A percentile compares a stretch with the other conserved stretches of the same genome.
phyloP scores from a whole-genome alignment of 2,888 invertebrate species.

The Diaperis boleti region DNA sequence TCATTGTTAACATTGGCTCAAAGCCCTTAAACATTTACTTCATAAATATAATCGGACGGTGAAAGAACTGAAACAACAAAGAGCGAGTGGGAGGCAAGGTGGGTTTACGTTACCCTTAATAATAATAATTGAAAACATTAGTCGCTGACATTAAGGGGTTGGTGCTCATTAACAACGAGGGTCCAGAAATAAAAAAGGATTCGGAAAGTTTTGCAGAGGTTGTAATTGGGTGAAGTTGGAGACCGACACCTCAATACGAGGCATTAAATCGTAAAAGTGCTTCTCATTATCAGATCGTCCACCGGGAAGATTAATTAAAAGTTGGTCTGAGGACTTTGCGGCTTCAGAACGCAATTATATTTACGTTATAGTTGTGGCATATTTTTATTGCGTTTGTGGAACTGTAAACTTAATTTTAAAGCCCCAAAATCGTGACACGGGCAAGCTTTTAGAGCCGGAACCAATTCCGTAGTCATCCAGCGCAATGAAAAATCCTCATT shows the following conservation, averaged over 20 bases:
- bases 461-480: no score
- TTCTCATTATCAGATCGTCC: constrained; percentile 9
- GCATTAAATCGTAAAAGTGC: constrained; percentile 16
- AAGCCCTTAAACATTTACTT: background rate
- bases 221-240: constrained; percentile 27
- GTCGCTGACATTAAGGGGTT: constrained; percentile 11
- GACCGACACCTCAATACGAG: constrained; percentile 21
- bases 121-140: constrained; percentile 27
- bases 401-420: no score
- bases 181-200: background rate
- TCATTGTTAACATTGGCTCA: constrained; percentile 4
- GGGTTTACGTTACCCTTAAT: constrained; percentile 7
- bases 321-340: no score
- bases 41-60: constrained; percentile 1
- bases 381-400: no score
- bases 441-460: no score
- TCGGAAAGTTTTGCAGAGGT: constrained; percentile 1
- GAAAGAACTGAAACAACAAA: constrained; percentile 2
- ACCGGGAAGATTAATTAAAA: constrained; percentile 30
- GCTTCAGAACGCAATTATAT: no score
- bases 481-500: no score
- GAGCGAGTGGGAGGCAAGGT: background rate
- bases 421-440: no score
- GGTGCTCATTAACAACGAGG: constrained; percentile 24
- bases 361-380: no score